phyloP scores from a whole-genome alignment of 2,797 vertebrate species.

The Sebastes matsubarae region DNA sequence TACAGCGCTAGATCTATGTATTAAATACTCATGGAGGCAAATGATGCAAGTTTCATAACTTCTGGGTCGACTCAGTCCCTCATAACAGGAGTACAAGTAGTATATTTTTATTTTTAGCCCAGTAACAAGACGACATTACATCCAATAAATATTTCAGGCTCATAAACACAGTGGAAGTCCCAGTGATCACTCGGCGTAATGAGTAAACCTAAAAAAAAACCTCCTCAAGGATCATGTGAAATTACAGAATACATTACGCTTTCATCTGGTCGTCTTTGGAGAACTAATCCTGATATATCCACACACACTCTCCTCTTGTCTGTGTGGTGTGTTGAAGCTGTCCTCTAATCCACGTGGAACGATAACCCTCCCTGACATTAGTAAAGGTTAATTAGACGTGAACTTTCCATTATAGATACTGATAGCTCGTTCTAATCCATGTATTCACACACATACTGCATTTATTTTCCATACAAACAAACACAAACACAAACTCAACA shows the following conservation, averaged over 20 bases:
- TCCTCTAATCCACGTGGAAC: slow-evolving; percentile 49
- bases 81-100: neutral
- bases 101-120: slow-evolving; percentile 15
- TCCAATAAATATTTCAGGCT: slow-evolving; percentile 3
- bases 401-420: slow-evolving; percentile 54
- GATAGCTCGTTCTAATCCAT: slow-evolving; percentile 54
- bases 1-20: neutral
- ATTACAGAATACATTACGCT: slow-evolving; percentile 16
- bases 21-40: neutral
- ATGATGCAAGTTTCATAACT: neutral
- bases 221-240: slow-evolving; percentile 16
- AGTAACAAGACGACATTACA: neutral
- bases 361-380: slow-evolving; percentile 53
- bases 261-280: slow-evolving; percentile 45
- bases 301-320: neutral
- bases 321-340: neutral
- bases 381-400: slow-evolving; percentile 70
- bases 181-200: neutral
- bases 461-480: neutral
- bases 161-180: neutral
- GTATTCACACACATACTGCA: neutral
- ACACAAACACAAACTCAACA: slow-evolving; percentile 15
- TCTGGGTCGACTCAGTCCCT: neutral
- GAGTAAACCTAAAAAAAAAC: neutral
- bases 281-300: slow-evolving; percentile 14